Conservation (phyloP, 1,140 invertebrate species). For the Caligus rogercresseyi region DNA sequence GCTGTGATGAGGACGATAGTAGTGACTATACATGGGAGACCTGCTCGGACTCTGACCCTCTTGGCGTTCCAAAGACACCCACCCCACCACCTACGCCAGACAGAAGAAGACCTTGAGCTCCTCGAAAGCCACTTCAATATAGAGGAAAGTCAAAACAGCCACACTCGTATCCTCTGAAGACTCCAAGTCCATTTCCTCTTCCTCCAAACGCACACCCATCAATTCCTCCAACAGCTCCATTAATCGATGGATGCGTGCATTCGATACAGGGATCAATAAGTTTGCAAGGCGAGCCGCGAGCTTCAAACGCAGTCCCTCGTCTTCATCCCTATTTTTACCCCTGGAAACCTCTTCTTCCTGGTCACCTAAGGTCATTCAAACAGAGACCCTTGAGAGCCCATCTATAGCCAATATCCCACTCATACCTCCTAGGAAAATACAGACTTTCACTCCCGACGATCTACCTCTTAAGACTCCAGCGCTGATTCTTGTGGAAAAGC, state of each 20-base stretch:
- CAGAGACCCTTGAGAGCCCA: not conserved
- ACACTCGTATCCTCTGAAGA: not conserved
- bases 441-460: not conserved
- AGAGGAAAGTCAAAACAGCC: not conserved
- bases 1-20: not conserved
- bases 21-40: slow-evolving; percentile 15
- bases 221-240: not conserved
- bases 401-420: not conserved
- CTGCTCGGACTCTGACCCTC: not conserved
- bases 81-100: not conserved
- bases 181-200: not conserved
- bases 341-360: not conserved
- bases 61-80: not conserved
- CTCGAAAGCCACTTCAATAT: not conserved
- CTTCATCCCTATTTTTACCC: too few relatives aligned
- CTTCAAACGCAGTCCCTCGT: not conserved
- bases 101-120: not conserved
- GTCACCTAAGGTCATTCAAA: not conserved
- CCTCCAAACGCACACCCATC: not conserved
- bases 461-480: not conserved
- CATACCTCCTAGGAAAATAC: not conserved
- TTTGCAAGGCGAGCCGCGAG: not conserved
- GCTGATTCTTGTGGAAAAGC: not conserved
- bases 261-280: not conserved
- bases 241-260: not conserved